Evolutionary conservation across 2,888 invertebrate species (phyloP).

Genomic region (Cheilosia impressa): DNA sequence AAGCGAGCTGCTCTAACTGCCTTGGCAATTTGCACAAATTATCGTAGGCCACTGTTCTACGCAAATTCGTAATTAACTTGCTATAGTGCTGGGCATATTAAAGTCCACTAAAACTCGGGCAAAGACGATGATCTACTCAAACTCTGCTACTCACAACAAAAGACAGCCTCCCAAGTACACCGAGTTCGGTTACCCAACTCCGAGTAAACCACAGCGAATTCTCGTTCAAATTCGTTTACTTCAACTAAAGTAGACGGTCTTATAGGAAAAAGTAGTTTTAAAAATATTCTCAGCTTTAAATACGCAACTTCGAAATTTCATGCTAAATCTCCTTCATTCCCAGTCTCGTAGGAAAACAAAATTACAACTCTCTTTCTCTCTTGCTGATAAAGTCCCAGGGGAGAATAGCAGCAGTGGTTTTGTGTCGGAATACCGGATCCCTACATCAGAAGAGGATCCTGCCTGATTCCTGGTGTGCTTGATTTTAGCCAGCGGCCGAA

Average conservation of each 20-base stretch:
- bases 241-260: conserved; percentile 9
- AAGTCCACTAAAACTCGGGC: too few relatives aligned
- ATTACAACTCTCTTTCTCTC: conserved; percentile 53
- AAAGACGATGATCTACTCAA: too few relatives aligned
- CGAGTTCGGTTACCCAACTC: too few relatives aligned
- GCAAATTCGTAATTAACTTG: too few relatives aligned
- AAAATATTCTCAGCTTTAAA: conserved; percentile 31
- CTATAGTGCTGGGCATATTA: too few relatives aligned
- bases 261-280: neutral
- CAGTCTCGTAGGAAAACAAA: conserved; percentile 53
- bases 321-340: conserved; percentile 2
- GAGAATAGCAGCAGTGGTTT: conserved; percentile 63
- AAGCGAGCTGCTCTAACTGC: too few relatives aligned
- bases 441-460: conserved; percentile 44
- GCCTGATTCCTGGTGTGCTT: conserved; percentile 46
- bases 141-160: too few relatives aligned
- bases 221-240: neutral
- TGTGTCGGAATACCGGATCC: conserved; percentile 42
- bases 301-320: conserved; percentile 20
- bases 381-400: conserved; percentile 55
- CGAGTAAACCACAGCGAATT: too few relatives aligned
- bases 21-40: too few relatives aligned
- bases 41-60: too few relatives aligned
- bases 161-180: too few relatives aligned
- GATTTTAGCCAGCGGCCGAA: conserved; percentile 71